phyloP scores from a whole-genome alignment of 2,113 vertebrate genomes.

The Grus americana region DNA sequence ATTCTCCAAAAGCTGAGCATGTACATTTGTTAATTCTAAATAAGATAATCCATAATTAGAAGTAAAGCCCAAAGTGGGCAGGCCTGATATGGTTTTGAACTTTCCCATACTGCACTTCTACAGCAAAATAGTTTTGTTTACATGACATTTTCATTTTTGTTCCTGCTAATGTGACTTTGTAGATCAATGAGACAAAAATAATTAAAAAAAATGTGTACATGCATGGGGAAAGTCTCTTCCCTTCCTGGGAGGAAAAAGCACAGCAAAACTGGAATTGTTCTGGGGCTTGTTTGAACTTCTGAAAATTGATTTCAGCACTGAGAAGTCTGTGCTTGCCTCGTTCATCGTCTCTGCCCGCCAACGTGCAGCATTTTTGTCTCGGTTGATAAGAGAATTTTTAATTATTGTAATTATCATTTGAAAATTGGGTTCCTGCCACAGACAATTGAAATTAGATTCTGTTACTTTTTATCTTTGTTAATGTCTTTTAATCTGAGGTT shows the following conservation, averaged over 20 bases:
- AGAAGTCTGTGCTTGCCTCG: not conserved
- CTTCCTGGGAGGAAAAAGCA: not conserved
- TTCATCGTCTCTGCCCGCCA: slow-evolving; percentile 13
- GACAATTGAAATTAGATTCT: slow-evolving; percentile 63
- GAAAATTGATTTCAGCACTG: slow-evolving; percentile 2
- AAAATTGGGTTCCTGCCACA: slow-evolving; percentile 67
- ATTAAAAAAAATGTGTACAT: not conserved
- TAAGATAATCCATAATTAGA: not conserved
- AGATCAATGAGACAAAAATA: not conserved
- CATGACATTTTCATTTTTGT: not conserved
- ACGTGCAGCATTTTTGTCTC: slow-evolving; percentile 35
- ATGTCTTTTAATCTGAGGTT: slow-evolving; percentile 53
- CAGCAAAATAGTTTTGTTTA: not conserved
- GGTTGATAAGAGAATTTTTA: slow-evolving; percentile 69
- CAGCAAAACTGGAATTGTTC: slow-evolving; percentile 12
- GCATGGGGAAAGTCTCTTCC: not conserved
- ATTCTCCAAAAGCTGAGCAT: not conserved
- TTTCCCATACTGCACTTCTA: not conserved
- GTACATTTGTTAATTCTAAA: not conserved
- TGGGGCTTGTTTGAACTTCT: not conserved
- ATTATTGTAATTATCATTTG: slow-evolving; percentile 72
- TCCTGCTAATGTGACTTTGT: not conserved
- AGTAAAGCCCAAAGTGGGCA: not conserved
- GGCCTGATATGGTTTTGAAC: not conserved
- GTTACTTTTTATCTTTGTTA: slow-evolving; percentile 42